phyloP scores from a whole-genome alignment of 2,797 vertebrate genomes.

The Gambusia yucatana region DNA sequence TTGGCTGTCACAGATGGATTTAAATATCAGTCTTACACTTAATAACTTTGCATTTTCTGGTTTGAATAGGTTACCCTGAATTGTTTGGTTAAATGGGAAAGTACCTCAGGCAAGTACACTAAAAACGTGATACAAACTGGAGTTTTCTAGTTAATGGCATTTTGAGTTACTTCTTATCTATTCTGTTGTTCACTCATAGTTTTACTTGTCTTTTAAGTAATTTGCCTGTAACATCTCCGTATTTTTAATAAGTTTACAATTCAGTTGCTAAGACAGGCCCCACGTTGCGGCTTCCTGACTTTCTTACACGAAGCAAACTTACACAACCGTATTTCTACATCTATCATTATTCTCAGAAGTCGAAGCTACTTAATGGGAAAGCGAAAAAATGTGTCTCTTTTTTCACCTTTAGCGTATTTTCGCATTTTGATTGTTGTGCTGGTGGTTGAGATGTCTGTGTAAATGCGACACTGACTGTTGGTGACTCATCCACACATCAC shows the following conservation, averaged over 20 bases:
- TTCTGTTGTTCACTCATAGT: not conserved
- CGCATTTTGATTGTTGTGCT: slow-evolving; percentile 27
- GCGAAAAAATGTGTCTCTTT: not conserved
- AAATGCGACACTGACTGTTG: slow-evolving; percentile 37
- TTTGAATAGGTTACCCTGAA: not conserved
- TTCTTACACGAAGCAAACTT: slow-evolving; percentile 1
- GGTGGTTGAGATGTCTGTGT: slow-evolving; percentile 39
- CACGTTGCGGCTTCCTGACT: not conserved
- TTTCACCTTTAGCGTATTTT: slow-evolving; percentile 6
- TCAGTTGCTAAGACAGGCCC: not conserved
- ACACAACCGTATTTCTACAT: slow-evolving; percentile 19
- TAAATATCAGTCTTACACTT: not conserved
- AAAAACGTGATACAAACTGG: not conserved
- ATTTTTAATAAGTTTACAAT: not conserved
- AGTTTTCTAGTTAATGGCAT: not conserved
- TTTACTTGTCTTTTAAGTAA: not conserved
- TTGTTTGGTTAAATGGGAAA: not conserved
- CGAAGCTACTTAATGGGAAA: not conserved
- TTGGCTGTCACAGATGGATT: not conserved
- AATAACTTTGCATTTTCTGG: not conserved
- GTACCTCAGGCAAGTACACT: not conserved
- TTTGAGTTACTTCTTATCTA: not conserved
- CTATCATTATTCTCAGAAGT: slow-evolving; percentile 60
- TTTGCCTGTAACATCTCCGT: not conserved
- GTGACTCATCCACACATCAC: slow-evolving; percentile 69